Percentiles rank a stretch among this genome's conserved stretches.
phyloP scores from a whole-genome alignment of 1,140 invertebrate species.

The Atta colombica region DNA sequence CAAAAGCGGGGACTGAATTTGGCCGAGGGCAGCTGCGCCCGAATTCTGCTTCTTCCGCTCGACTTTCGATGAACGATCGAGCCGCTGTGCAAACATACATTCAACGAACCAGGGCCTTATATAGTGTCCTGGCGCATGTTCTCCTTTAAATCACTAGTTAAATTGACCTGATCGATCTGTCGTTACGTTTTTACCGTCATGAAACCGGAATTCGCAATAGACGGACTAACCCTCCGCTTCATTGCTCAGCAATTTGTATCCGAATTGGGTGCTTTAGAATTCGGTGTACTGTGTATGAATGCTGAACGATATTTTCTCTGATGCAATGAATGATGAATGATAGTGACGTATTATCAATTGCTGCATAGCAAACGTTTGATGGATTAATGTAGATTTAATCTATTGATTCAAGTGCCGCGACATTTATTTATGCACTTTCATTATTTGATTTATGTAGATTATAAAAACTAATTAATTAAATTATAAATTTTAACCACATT shows the following conservation, averaged over 20 bases:
- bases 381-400: slow-evolving; percentile 29
- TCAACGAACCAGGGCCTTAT: slow-evolving; percentile 13
- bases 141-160: slow-evolving; percentile 52
- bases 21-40: slow-evolving; percentile 44
- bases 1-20: slow-evolving; percentile 67
- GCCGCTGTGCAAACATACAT: slow-evolving; percentile 49
- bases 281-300: slow-evolving; percentile 18
- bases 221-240: slow-evolving; percentile 33
- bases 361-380: not conserved
- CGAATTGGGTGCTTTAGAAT: slow-evolving; percentile 52
- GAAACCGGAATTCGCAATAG: slow-evolving; percentile 47
- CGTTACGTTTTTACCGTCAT: slow-evolving; percentile 55
- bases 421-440: slow-evolving; percentile 15
- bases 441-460: not conserved
- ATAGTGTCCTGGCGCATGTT: slow-evolving; percentile 33
- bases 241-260: slow-evolving; percentile 54
- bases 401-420: not conserved
- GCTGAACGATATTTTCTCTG: slow-evolving; percentile 21
- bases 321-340: slow-evolving; percentile 5
- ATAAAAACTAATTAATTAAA: not conserved
- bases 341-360: slow-evolving; percentile 30
- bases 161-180: slow-evolving; percentile 45
- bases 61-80: slow-evolving; percentile 40
- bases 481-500: not conserved
- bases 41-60: slow-evolving; percentile 38